phyloP scores from a whole-genome alignment of 2,888 invertebrate genomes.

The Cataglyphis altisquamis region DNA sequence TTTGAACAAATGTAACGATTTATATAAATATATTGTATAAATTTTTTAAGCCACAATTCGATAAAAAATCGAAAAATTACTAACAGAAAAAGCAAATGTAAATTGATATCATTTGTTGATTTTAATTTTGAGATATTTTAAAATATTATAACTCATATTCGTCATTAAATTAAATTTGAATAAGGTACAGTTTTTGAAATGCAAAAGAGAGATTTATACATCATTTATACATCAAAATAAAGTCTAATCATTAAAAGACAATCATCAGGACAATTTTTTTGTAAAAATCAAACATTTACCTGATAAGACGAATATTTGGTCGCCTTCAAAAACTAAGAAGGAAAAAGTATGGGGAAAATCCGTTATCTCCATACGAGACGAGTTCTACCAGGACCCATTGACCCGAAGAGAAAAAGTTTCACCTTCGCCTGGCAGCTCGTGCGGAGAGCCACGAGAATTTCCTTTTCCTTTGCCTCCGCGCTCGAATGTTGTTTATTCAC shows the following conservation, averaged over 20 bases:
- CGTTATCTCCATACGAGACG: slow-evolving; percentile 25
- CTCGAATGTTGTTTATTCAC: slow-evolving; percentile 42
- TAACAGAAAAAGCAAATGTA: neutral
- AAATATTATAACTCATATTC: neutral
- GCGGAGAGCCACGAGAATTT: slow-evolving; percentile 52
- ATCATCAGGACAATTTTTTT: slow-evolving; percentile 9
- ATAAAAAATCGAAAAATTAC: neutral
- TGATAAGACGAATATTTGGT: neutral
- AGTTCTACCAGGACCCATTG: slow-evolving; percentile 56
- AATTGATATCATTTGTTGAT: neutral
- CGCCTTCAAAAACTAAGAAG: slow-evolving; percentile 10
- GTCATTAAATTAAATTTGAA: neutral
- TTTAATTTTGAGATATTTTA: neutral
- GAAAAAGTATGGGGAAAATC: slow-evolving; percentile 12
- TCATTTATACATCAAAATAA: neutral
- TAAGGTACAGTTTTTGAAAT: neutral
- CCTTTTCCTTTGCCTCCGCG: slow-evolving; percentile 41
- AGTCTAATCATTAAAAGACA: neutral
- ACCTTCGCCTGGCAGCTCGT: slow-evolving; percentile 54
- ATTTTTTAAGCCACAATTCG: neutral
- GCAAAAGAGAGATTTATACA: neutral
- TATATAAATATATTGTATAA: neutral
- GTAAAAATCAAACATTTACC: neutral
- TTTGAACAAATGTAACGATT: neutral
- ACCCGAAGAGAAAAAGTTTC: slow-evolving; percentile 66